These are phyloP conservation scores for Phataginus tetradactyla DNA, from an alignment of 2,797 vertebrate genomes.

Conservation along the genomic window DNA sequence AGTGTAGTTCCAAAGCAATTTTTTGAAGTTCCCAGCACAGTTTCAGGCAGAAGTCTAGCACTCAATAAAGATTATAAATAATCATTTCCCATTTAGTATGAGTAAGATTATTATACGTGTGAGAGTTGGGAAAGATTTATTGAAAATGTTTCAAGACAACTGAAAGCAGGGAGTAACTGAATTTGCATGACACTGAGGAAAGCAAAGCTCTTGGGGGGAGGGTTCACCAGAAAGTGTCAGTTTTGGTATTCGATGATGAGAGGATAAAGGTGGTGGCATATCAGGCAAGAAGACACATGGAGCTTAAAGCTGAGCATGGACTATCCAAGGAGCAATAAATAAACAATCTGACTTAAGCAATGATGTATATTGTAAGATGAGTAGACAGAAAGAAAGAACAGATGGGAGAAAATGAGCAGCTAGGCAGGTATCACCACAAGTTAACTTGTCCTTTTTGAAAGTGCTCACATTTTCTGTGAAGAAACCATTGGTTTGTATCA, in stretches of 20 bases:
- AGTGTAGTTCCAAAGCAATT: background rate
- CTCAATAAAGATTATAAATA: background rate
- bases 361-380: background rate
- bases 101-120: background rate
- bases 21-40: background rate
- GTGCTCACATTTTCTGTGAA: constrained; percentile 1
- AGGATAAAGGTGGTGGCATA: background rate
- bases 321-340: background rate
- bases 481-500: background rate
- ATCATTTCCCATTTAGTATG: background rate
- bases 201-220: background rate
- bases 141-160: background rate
- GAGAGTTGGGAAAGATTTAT: background rate
- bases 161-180: background rate
- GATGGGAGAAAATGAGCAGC: accelerated
- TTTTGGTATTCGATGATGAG: background rate
- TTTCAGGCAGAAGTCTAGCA: background rate
- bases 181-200: background rate
- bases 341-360: background rate
- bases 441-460: background rate
- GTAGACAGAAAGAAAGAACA: background rate
- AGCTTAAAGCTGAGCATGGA: background rate
- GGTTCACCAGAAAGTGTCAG: background rate
- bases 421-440: background rate
- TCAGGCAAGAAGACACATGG: background rate